Conservation (phyloP, 2,113 vertebrate genomes). For the Aptenodytes patagonicus region DNA sequence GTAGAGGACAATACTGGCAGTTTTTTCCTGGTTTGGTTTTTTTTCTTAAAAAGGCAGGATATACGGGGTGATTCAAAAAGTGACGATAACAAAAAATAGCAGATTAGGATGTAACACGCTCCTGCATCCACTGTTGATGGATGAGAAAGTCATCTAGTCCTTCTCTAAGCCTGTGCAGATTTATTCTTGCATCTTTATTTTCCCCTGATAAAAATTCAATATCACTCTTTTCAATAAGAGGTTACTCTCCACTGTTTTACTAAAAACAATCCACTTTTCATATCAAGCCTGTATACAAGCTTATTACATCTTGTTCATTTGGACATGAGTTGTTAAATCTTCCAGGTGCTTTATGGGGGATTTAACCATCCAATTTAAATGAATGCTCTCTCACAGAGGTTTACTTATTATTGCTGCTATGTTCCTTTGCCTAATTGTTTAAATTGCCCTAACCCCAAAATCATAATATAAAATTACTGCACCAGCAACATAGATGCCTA, state of each 20-base stretch:
- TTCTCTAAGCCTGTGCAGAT: conserved; percentile 18
- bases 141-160: conserved; percentile 3
- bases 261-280: conserved; percentile 58
- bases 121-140: neutral
- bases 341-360: conserved; percentile 36
- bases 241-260: conserved; percentile 23
- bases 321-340: conserved; percentile 43
- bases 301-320: conserved; percentile 52
- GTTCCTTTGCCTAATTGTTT: conserved; percentile 22
- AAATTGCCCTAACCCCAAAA: neutral
- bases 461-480: neutral
- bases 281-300: conserved; percentile 38
- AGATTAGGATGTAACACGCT: neutral
- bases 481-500: neutral
- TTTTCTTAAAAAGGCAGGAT: neutral
- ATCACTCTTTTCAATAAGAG: conserved; percentile 28
- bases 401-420: neutral
- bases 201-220: conserved; percentile 52
- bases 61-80: neutral
- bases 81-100: neutral
- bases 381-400: neutral
- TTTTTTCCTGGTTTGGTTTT: neutral
- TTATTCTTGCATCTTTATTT: conserved; percentile 42
- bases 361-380: conserved; percentile 42
- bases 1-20: neutral